phyloP scores from a whole-genome alignment of 1,140 invertebrate species.

The Lysiphlebus fabarum region DNA sequence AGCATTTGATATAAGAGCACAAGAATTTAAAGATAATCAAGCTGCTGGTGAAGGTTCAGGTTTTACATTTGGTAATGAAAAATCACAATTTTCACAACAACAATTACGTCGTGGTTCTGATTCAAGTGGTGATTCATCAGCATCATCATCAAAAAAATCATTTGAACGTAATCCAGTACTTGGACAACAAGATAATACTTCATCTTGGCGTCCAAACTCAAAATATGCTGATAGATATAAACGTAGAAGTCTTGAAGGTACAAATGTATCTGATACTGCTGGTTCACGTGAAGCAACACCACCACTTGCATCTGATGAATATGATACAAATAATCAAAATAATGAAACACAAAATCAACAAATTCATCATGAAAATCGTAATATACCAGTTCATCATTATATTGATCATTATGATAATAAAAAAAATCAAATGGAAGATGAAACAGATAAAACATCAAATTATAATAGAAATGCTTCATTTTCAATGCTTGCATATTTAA shows the following conservation, averaged over 20 bases:
- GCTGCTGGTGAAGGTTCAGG: neutral
- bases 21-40: slow-evolving; percentile 6
- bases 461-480: neutral
- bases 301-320: neutral
- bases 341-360: neutral
- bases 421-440: neutral
- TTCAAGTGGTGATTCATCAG: too few relatives aligned
- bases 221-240: slow-evolving; percentile 4
- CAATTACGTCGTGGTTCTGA: too few relatives aligned
- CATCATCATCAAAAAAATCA: too few relatives aligned
- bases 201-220: too few relatives aligned
- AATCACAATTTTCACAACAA: too few relatives aligned
- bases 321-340: neutral
- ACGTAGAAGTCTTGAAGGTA: slow-evolving; percentile 9
- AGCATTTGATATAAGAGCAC: neutral
- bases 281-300: neutral
- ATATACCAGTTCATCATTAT: neutral
- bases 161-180: too few relatives aligned
- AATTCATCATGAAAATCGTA: neutral
- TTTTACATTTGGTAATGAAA: too few relatives aligned
- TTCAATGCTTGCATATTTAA: slow-evolving; percentile 35
- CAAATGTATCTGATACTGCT: slow-evolving; percentile 24
- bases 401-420: neutral
- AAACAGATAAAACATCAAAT: neutral
- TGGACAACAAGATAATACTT: too few relatives aligned